These are phyloP conservation scores for Osmoderma eremita DNA, from an alignment of 2,888 invertebrate genomes.

Conservation along the genomic window DNA sequence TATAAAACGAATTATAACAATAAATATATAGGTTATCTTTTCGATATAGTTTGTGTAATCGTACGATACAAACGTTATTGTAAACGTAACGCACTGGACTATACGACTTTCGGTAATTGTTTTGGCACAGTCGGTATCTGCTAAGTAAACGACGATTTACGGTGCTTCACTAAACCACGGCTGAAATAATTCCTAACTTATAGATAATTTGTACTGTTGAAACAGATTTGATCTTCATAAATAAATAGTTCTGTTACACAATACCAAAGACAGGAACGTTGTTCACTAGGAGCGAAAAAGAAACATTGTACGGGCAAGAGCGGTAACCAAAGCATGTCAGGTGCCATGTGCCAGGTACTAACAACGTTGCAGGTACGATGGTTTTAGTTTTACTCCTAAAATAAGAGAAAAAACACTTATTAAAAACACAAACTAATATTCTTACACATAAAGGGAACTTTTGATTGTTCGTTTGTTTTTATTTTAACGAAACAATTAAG, in stretches of 20 bases:
- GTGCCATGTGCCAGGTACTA: constrained; percentile 58
- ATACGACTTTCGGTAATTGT: constrained; percentile 5
- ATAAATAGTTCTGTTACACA: constrained; percentile 20
- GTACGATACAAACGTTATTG: no score
- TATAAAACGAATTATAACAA: no score
- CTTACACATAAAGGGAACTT: no score
- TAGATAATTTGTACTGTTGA: constrained; percentile 26
- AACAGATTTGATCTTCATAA: constrained; percentile 19
- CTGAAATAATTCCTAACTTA: constrained; percentile 22
- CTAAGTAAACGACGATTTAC: neutral
- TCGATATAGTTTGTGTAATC: no score
- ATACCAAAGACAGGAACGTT: constrained; percentile 25
- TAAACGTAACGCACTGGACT: no score
- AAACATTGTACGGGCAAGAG: constrained; percentile 56
- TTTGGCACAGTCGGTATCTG: constrained; percentile 41
- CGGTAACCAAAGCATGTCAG: constrained; percentile 59
- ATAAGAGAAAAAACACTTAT: constrained; percentile 16
- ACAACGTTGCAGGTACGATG: constrained; percentile 58
- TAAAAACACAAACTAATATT: no score
- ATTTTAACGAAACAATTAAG: no score
- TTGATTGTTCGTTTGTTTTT: no score
- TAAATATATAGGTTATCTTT: no score
- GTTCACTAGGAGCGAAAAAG: constrained; percentile 19
- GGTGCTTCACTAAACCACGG: neutral
- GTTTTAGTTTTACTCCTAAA: constrained; percentile 24